Conservation (phyloP, 2,797 vertebrate genomes). For the Microctenopoma stevenorrisi region DNA sequence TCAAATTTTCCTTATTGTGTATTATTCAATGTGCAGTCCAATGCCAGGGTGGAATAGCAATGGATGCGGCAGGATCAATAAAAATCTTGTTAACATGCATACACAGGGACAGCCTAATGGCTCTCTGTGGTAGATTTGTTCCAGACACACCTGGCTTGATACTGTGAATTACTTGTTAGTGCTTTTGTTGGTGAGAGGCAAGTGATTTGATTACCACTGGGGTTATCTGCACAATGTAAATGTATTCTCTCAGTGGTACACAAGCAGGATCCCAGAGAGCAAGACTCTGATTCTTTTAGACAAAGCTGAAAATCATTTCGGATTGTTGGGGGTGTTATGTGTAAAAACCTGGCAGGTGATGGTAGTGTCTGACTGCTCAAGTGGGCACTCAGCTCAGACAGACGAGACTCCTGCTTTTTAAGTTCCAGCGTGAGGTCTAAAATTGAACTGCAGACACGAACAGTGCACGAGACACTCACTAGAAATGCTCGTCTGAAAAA, state of each 20-base stretch:
- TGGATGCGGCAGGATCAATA: slow-evolving; percentile 61
- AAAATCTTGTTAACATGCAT: slow-evolving; percentile 64
- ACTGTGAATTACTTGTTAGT: slow-evolving; percentile 24
- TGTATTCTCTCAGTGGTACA: slow-evolving; percentile 1
- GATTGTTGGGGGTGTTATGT: not conserved
- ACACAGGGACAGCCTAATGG: slow-evolving; percentile 38
- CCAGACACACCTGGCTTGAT: slow-evolving; percentile 51
- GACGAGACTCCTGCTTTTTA: slow-evolving; percentile 36
- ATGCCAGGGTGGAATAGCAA: slow-evolving; percentile 38
- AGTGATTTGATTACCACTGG: slow-evolving; percentile 46
- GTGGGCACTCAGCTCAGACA: slow-evolving; percentile 42
- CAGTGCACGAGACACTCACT: slow-evolving; percentile 23
- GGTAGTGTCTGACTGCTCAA: slow-evolving; percentile 37
- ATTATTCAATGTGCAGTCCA: slow-evolving; percentile 33
- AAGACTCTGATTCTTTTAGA: not conserved
- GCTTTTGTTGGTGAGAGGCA: slow-evolving; percentile 13
- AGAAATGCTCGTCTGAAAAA: slow-evolving; percentile 39
- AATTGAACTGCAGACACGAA: slow-evolving; percentile 48
- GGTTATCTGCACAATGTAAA: slow-evolving; percentile 21
- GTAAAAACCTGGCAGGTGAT: slow-evolving; percentile 1
- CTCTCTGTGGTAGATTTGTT: slow-evolving; percentile 49
- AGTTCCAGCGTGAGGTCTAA: slow-evolving; percentile 26
- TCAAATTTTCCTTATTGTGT: slow-evolving; percentile 32
- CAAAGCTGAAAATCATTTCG: slow-evolving; percentile 14
- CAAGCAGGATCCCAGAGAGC: not conserved